Evolutionary conservation across 2,113 vertebrate genomes (phyloP), one percentile per base, ranked within the genome.

Genomic region (Ameiurus melas): DNA sequence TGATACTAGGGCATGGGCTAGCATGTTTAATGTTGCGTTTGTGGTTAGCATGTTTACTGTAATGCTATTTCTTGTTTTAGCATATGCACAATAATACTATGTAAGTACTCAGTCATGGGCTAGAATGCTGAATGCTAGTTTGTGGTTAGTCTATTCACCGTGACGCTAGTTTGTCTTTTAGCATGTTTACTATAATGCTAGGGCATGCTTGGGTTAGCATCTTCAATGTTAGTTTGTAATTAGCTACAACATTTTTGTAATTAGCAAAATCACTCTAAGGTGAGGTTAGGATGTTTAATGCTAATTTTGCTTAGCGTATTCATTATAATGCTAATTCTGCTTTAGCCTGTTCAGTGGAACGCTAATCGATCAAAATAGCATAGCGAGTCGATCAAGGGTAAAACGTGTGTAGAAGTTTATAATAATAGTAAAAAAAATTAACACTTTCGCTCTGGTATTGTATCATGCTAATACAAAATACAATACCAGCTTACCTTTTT

Each of bases 11-110:
- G 1, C 55, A 36, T 58, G 53, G 14, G 51, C 8, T 80, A 80
- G 78, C 78, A 80, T 80, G 14, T 53, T 77, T n/a, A 78, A 30
- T 80, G 51, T 55, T 55, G 78, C 19, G 47, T n/a, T 14, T 82
- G 25, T 58, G 2, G 7, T 33, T 17, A 81, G 25, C 25, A 43
- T 43, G 36, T 73, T 19, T 39, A 39, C 36, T 75, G 2, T 77
- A 25, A 77, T 47, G 20, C 39, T 77, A 47, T 22, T 4, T 73
- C 16, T 7, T 9, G 6, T 2, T 17, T 73, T 39, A 20, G 70
- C 33, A 36, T 13, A 39, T 25, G 19, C 7, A 36, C 30, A 14
- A 43, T 43, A 75, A n/a, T 7, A 9, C 39, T 36, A 2, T 36
- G 36, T 36, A 36, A 36, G 36, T 1, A 36, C 36, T 36, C 1